Conservation (phyloP, 2,797 vertebrate species). For the Sebastes minor region DNA sequence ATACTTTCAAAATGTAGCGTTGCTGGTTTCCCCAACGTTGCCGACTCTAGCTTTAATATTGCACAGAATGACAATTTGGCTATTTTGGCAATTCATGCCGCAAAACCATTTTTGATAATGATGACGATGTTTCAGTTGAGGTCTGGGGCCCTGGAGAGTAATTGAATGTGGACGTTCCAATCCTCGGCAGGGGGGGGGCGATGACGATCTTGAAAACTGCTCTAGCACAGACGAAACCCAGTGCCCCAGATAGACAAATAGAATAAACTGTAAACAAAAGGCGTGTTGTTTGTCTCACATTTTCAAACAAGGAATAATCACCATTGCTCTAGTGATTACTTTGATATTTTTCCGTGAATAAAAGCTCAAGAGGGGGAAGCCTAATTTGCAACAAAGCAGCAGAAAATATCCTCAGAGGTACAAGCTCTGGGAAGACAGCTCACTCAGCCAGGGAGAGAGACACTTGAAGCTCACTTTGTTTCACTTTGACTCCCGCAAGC, state of each 20-base stretch:
- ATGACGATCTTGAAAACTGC: not conserved
- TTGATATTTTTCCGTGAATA: conserved; percentile 52
- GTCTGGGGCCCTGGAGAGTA: conserved; percentile 4
- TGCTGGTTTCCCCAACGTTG: not conserved
- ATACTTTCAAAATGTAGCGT: too few relatives aligned
- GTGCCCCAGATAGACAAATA: conserved; percentile 9
- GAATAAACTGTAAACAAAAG: conserved; percentile 47
- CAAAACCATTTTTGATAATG: not conserved
- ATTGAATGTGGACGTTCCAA: not conserved
- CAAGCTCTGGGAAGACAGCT: conserved; percentile 39
- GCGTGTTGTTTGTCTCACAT: conserved; percentile 28
- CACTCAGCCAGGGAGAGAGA: conserved; percentile 53
- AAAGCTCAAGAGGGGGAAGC: conserved; percentile 47
- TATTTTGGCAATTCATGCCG: not conserved
- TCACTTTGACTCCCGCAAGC: conserved; percentile 64
- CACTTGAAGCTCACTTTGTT: conserved; percentile 72
- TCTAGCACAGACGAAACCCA: not conserved
- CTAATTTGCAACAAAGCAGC: conserved; percentile 68
- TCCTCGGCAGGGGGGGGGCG: not conserved
- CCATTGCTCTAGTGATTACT: conserved; percentile 49
- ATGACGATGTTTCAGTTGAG: not conserved
- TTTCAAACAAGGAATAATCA: conserved; percentile 50
- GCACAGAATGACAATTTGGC: not conserved
- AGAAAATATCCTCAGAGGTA: conserved; percentile 61
- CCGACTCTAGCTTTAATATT: not conserved